These are phyloP conservation scores for Teleiodes luculella DNA, from an alignment of 2,888 invertebrate species.

Conservation along the genomic window DNA sequence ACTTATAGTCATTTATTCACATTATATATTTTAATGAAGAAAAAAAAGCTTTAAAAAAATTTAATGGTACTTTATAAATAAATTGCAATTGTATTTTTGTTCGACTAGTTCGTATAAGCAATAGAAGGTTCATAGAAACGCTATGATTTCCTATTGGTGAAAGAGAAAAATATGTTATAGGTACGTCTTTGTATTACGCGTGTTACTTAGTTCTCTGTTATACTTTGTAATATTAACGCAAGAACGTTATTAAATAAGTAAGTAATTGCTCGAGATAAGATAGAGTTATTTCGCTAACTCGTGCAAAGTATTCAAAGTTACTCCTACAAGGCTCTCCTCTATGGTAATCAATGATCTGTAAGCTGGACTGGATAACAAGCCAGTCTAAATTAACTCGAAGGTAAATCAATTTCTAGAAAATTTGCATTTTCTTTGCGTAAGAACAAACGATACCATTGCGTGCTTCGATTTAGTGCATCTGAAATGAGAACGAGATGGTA, in stretches of 20 bases:
- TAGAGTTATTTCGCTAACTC: background rate
- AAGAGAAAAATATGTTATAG: no score
- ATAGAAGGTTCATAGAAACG: no score
- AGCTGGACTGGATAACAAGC: constrained; percentile 1
- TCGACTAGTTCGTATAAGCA: no score
- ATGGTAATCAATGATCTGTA: constrained; percentile 16
- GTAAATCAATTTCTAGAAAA: constrained; percentile 9
- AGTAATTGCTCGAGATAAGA: constrained; percentile 3
- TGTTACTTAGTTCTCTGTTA: background rate
- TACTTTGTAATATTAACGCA: no score
- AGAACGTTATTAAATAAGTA: background rate
- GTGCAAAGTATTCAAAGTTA: constrained; percentile 7
- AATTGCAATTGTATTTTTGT: no score
- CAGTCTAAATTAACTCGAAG: constrained; percentile 5
- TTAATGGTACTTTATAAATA: no score
- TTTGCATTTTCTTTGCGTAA: constrained; percentile 15
- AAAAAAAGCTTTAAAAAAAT: no score
- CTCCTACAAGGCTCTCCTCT: constrained; percentile 10
- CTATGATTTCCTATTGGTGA: no score
- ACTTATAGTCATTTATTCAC: no score
- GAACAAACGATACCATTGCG: background rate
- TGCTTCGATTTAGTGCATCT: no score
- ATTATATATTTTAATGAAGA: no score
- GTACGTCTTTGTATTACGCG: background rate
- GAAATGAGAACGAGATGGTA: no score